Percentiles rank a stretch among this genome's conserved stretches.
Evolutionary conservation across 2,888 invertebrate genomes (phyloP).

Genomic region (Drosophila mercatorum): DNA sequence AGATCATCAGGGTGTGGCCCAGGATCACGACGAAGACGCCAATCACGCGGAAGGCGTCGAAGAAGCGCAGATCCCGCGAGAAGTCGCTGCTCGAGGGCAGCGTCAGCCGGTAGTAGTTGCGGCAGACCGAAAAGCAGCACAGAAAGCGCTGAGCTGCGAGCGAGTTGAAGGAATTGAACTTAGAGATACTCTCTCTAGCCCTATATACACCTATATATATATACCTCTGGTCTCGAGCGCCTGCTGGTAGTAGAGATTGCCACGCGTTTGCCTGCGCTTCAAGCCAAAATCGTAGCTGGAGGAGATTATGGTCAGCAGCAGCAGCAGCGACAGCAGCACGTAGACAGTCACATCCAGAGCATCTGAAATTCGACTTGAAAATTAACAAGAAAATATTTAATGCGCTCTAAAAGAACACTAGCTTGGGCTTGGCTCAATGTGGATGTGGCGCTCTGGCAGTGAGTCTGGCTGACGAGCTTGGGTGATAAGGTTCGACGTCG

Average conservation of each 20-base stretch:
- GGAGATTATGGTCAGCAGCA: conserved; percentile 46
- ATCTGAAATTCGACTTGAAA: conserved; percentile 49
- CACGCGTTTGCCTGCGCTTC: conserved; percentile 41
- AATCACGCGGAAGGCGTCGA: conserved; percentile 76
- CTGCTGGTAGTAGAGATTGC: conserved; percentile 62
- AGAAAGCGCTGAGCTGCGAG: conserved; percentile 57
- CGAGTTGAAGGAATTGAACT: not conserved
- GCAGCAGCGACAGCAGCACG: conserved; percentile 42
- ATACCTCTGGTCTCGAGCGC: conserved; percentile 42
- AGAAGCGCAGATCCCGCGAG: conserved; percentile 71
- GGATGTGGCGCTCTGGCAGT: not conserved
- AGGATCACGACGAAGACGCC: conserved; percentile 70
- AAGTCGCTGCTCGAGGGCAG: conserved; percentile 46
- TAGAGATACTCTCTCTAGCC: not conserved
- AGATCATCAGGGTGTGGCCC: conserved; percentile 69
- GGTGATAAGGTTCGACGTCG: not conserved
- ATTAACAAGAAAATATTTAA: too few relatives aligned
- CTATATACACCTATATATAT: too few relatives aligned
- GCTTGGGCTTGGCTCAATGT: not conserved
- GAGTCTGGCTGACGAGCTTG: not conserved
- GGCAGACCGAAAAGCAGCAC: conserved; percentile 77
- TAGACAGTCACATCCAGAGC: conserved; percentile 56
- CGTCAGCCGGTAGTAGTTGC: conserved; percentile 79
- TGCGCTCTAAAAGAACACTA: too few relatives aligned
- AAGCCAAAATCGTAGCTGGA: conserved; percentile 60